A percentile compares a stretch with the other conserved stretches of the same genome.
Conservation (phyloP, 2,113 vertebrate species). For the Phrynosoma blainvillii region DNA sequence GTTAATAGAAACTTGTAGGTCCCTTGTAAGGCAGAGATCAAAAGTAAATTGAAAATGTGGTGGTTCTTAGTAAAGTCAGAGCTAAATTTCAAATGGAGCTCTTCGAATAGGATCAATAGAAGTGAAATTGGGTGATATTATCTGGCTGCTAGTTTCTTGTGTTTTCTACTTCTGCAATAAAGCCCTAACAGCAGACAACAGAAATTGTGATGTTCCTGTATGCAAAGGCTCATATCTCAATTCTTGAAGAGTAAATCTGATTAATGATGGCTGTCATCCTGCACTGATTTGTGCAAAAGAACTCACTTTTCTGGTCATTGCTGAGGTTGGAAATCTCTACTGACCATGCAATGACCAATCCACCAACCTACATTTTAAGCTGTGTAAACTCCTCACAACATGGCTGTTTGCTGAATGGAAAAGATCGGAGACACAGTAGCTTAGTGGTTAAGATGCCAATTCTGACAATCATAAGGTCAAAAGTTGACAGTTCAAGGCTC, state of each 20-base stretch:
- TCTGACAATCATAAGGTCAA: no score
- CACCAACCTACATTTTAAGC: no score
- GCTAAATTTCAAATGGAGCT: background rate
- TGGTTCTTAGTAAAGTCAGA: background rate
- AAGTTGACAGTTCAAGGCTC: no score
- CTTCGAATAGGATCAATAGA: background rate
- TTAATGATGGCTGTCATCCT: background rate
- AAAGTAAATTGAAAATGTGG: background rate
- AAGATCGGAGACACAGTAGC: no score
- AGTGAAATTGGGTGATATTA: background rate
- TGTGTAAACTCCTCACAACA: no score
- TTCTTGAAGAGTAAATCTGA: background rate
- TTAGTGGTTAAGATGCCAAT: no score
- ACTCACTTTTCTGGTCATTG: no score
- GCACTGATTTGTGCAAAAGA: no score
- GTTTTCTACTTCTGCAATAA: background rate
- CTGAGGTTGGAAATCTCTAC: no score
- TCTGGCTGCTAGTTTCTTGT: conserved; percentile 3
- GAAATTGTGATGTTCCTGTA: background rate
- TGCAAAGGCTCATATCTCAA: background rate
- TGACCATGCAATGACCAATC: no score
- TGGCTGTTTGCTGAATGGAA: no score
- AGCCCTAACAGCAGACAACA: background rate
- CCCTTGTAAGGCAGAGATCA: background rate
- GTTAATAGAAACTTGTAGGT: background rate